These are phyloP conservation scores for Lasioglossum pauxillum DNA, from an alignment of 2,888 invertebrate genomes.

Conservation along the genomic window DNA sequence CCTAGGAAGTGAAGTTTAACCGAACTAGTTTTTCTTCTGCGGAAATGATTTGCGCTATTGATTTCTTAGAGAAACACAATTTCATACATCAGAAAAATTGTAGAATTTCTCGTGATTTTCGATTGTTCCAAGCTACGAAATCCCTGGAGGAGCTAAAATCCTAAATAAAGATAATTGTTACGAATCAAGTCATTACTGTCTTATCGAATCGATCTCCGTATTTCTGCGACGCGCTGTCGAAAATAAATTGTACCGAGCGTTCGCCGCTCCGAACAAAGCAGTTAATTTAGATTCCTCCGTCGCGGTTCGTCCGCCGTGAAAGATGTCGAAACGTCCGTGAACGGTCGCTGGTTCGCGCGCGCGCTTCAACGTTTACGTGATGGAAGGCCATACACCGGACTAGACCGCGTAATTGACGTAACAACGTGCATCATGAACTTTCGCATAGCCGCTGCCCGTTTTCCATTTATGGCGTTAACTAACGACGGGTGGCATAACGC, in stretches of 20 bases:
- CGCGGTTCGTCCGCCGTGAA: slow-evolving; percentile 41
- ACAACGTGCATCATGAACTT: slow-evolving; percentile 64
- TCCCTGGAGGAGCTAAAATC: too few species aligned
- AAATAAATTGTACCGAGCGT: background rate
- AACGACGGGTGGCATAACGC: slow-evolving; percentile 61
- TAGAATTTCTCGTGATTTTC: too few species aligned
- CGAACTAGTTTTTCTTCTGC: too few species aligned
- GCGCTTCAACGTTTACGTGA: slow-evolving; percentile 47
- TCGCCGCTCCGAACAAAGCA: background rate
- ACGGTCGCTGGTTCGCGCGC: slow-evolving; percentile 26
- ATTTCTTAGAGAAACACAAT: too few species aligned
- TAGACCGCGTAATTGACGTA: slow-evolving; percentile 65
- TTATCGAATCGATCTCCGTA: background rate
- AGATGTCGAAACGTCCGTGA: slow-evolving; percentile 45
- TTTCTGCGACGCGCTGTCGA: background rate
- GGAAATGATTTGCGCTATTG: too few species aligned
- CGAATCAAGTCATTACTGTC: background rate
- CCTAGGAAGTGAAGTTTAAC: too few species aligned
- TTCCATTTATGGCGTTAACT: slow-evolving; percentile 67
- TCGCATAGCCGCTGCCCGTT: slow-evolving; percentile 51
- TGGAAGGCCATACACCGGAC: slow-evolving; percentile 45
- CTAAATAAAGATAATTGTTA: background rate
- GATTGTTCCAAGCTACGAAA: too few species aligned
- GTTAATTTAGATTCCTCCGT: slow-evolving; percentile 55
- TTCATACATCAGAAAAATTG: too few species aligned